Evolutionary conservation across 23 tunicate species (phyloP), one percentile per base, ranked within the genome.

Genomic region (Diplosoma virens): DNA sequence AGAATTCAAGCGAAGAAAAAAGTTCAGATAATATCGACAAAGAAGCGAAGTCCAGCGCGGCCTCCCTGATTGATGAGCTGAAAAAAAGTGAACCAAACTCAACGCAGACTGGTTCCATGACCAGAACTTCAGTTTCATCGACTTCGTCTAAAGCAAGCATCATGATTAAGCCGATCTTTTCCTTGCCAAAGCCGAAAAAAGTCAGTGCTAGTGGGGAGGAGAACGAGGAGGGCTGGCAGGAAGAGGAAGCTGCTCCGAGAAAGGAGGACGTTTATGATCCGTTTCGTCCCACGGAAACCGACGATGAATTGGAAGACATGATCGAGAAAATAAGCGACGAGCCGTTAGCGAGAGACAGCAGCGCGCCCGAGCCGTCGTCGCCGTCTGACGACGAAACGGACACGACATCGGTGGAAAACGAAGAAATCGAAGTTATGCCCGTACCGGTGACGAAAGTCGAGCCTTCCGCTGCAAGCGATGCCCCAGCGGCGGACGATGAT

Each of bases 271-370:
- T 84, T 36, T 90, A 90, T 34, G 97, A 90, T 64, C 97, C 97
- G 27, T 90, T 90, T 67, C 82, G 86, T 31, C 97, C 97, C 21
- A 90, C 90, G 18, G 28, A 71, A 47, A 79, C 90, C 11, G 97
- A 90, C 32, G 97, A 90, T 26, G 97, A 90, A 60, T 41, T 59
- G 23, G 72, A 87, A 20, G 66, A 14, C 26, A 18, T 0, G 25
- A 63, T 37, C 25, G 65, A 61, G 1, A 25, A 2, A 21, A 48
- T 14, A 21, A 17, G 5, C 53, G 11, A 66, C 17, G 63, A 22
- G 77, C 16, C 32, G 45, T 3, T 20, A n/a, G 37, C 0, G 1
- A 31, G 64, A 18, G 32, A 22, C 29, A 70, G 5, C 11, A 23
- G 16, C 33, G 7, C 71, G 4, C 18, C 73, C 6, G 27, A 59